A percentile compares a stretch with the other conserved stretches of the same genome.
Evolutionary conservation across 2,113 vertebrate species (phyloP).

Genomic region (Nothoprocta perdicaria): DNA sequence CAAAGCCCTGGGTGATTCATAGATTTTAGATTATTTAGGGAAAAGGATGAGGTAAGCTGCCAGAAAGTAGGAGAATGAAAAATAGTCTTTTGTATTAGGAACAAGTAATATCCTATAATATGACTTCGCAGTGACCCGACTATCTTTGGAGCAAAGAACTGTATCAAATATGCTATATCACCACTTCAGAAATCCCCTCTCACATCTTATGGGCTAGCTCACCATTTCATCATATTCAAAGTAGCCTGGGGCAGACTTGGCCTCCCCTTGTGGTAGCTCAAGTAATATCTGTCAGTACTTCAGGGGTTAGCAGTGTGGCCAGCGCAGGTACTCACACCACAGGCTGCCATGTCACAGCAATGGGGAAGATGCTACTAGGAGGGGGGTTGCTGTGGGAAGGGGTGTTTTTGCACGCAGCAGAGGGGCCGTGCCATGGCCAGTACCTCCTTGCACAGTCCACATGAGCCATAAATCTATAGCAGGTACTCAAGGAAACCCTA

Average conservation of each 20-base stretch:
- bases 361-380: background rate
- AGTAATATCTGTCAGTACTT: background rate
- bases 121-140: background rate
- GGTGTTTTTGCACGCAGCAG: background rate
- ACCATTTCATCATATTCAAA: background rate
- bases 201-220: background rate
- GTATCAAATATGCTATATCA: background rate
- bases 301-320: background rate
- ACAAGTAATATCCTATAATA: background rate
- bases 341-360: background rate
- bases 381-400: background rate
- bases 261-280: background rate
- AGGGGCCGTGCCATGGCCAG: background rate
- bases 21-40: background rate
- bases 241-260: background rate
- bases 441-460: background rate
- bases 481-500: background rate
- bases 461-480: rapidly evolving
- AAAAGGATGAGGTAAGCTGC: background rate
- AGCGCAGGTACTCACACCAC: background rate
- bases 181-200: background rate
- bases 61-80: background rate
- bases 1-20: background rate
- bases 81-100: background rate
- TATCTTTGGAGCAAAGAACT: background rate